phyloP scores from a whole-genome alignment of 2,888 invertebrate species.

The Lacanobia wlatinum region DNA sequence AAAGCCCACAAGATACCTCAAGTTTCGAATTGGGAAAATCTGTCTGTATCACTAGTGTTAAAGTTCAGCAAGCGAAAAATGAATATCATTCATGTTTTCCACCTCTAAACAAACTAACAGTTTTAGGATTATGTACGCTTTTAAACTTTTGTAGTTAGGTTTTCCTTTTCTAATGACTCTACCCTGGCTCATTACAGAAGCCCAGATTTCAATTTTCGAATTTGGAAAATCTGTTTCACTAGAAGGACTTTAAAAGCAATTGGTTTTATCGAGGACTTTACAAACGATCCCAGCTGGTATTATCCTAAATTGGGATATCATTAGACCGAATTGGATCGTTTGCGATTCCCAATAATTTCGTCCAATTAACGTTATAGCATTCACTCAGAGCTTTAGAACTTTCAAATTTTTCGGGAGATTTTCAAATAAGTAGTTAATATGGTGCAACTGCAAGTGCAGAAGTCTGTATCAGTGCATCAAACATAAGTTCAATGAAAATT shows the following conservation, averaged over 20 bases:
- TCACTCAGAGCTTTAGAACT: background rate
- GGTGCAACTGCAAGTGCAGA: slow-evolving; percentile 7
- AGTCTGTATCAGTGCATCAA: background rate
- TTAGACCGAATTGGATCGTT: background rate
- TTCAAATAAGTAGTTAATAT: background rate
- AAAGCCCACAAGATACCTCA: too few species aligned
- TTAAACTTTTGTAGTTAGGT: background rate
- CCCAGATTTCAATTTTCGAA: background rate
- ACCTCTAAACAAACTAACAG: too few species aligned
- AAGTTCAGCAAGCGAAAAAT: too few species aligned
- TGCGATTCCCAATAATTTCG: background rate
- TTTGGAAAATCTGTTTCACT: background rate
- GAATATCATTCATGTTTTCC: too few species aligned
- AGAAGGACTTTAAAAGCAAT: background rate
- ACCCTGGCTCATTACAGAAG: background rate
- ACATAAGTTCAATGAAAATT: slow-evolving; percentile 40
- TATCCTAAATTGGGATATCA: slow-evolving; percentile 18
- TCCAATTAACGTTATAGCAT: background rate
- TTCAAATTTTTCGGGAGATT: background rate
- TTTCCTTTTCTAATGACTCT: background rate
- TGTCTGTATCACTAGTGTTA: too few species aligned
- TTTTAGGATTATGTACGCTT: background rate
- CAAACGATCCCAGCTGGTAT: slow-evolving; percentile 6
- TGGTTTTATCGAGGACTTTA: background rate
- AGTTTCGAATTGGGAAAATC: too few species aligned